Conservation (phyloP, 2,888 invertebrate species). For the Drosophila quinaria region DNA sequence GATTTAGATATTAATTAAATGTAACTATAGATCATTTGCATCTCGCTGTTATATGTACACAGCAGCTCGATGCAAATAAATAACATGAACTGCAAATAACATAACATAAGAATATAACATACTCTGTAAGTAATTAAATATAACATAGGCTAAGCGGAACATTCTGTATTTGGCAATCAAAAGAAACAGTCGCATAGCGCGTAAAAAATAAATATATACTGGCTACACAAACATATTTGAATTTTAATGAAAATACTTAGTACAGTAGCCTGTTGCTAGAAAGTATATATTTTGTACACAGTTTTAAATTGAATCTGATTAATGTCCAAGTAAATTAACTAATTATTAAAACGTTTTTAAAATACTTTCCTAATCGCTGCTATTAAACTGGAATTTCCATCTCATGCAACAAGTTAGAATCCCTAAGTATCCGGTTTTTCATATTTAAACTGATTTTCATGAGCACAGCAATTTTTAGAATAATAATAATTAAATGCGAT, state of each 20-base stretch:
- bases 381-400: neutral
- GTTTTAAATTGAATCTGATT: no score
- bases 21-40: no score
- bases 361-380: neutral
- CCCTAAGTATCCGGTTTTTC: neutral
- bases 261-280: neutral
- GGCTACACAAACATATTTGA: constrained; percentile 12
- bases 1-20: no score
- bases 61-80: no score
- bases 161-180: no score
- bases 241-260: constrained; percentile 13
- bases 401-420: neutral
- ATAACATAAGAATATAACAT: no score
- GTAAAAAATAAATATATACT: no score
- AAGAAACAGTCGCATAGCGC: no score
- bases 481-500: neutral
- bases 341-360: neutral
- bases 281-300: neutral
- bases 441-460: neutral
- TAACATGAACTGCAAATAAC: no score
- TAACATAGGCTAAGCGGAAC: no score
- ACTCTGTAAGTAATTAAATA: no score
- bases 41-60: no score
- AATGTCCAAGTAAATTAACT: neutral
- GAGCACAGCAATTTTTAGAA: neutral